Evolutionary conservation across 2,888 invertebrate genomes (phyloP).

Genomic region (Yponomeuta malinellus): DNA sequence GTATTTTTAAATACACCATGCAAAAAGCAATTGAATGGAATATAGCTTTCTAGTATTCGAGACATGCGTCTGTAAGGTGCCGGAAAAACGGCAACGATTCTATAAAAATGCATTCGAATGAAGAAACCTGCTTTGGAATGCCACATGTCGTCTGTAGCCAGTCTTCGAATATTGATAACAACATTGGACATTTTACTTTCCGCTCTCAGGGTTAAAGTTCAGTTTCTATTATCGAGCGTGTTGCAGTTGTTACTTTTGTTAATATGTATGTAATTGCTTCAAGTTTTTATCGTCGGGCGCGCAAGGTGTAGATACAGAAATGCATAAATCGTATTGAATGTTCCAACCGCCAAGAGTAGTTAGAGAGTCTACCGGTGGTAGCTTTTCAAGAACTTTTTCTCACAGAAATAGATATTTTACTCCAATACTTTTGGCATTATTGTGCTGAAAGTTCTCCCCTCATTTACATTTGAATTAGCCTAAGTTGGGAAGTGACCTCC

Average conservation of each 20-base stretch:
- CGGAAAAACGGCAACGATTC: constrained; percentile 70
- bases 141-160: constrained; percentile 55
- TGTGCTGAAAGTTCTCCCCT: not conserved
- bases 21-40: constrained; percentile 27
- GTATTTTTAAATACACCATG: constrained; percentile 6
- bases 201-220: constrained; percentile 47
- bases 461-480: constrained; percentile 5
- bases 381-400: not conserved
- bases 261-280: constrained; percentile 62
- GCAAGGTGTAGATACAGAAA: constrained; percentile 60
- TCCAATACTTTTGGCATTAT: constrained; percentile 2
- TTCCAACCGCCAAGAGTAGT: constrained; percentile 15
- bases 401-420: constrained; percentile 2
- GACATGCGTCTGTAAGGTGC: constrained; percentile 71
- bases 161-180: constrained; percentile 38
- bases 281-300: constrained; percentile 53
- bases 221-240: constrained; percentile 51
- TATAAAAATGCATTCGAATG: constrained; percentile 67
- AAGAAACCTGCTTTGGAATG: constrained; percentile 69
- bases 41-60: constrained; percentile 72
- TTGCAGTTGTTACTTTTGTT: constrained; percentile 50
- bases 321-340: constrained; percentile 18
- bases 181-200: constrained; percentile 59
- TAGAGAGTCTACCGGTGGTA: not conserved
- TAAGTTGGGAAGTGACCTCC: not conserved